Evolutionary conservation across 2,888 invertebrate genomes (phyloP).

Genomic region (Sisyra terminalis): DNA sequence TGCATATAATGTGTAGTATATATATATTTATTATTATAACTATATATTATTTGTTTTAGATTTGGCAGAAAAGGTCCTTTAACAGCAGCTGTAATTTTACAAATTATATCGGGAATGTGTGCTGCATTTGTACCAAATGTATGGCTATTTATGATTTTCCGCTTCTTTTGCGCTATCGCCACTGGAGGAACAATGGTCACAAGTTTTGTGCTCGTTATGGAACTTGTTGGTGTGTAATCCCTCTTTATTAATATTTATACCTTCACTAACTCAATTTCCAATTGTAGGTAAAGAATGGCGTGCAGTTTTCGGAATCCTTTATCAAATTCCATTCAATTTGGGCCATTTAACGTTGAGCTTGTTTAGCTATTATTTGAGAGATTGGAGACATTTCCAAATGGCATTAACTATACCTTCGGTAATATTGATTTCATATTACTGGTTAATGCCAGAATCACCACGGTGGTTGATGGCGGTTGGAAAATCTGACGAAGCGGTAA

Average conservation of each 20-base stretch:
- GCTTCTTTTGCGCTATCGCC: constrained; percentile 56
- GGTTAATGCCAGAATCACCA: constrained; percentile 63
- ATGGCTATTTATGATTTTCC: constrained; percentile 41
- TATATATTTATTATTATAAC: not conserved
- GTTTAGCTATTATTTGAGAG: constrained; percentile 33
- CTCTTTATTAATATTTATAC: not conserved
- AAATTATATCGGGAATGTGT: constrained; percentile 50
- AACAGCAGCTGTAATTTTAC: constrained; percentile 53
- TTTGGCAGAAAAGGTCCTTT: constrained; percentile 61
- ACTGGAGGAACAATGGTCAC: constrained; percentile 76
- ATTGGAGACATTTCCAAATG: constrained; percentile 38
- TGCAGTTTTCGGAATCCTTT: constrained; percentile 35
- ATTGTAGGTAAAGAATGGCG: constrained; percentile 31
- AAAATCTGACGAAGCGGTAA: constrained; percentile 39
- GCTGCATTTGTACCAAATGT: constrained; percentile 56
- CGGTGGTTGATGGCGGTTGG: constrained; percentile 60
- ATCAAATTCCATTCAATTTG: constrained; percentile 39
- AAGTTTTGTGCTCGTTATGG: constrained; percentile 53
- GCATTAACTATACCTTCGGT: constrained; percentile 38
- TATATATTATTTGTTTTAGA: constrained; percentile 28
- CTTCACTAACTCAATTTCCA: constrained; percentile 17
- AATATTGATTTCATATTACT: constrained; percentile 42
- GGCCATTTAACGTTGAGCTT: constrained; percentile 36
- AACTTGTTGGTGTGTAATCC: constrained; percentile 36
- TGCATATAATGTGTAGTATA: too few relatives aligned